A percentile compares a stretch with the other conserved stretches of the same genome.
Conservation (phyloP, 2,113 vertebrate genomes). For the Prunella fulvescens region DNA sequence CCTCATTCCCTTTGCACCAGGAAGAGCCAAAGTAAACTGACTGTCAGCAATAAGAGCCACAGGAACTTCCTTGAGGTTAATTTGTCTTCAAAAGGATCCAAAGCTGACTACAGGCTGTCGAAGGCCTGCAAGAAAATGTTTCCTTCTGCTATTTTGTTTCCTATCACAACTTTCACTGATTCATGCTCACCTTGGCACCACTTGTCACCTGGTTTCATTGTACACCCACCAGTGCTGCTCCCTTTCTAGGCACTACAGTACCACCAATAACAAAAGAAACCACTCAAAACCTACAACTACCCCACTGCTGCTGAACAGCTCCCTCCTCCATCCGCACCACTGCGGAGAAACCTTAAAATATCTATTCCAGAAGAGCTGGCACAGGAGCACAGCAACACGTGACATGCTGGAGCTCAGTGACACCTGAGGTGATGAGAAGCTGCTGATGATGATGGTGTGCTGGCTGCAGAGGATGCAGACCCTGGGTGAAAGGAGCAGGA, state of each 20-base stretch:
- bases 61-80: neutral
- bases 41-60: neutral
- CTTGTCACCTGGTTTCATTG: neutral
- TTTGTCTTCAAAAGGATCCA: neutral
- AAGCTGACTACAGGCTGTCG: neutral
- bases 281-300: neutral
- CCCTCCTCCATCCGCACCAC: neutral
- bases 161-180: neutral
- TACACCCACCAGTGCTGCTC: neutral
- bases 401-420: neutral
- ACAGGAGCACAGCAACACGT: neutral
- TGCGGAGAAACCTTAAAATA: neutral
- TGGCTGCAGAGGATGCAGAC: neutral
- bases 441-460: accelerated
- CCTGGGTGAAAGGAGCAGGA: neutral
- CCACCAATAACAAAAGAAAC: neutral
- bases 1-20: accelerated
- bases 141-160: neutral
- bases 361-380: neutral
- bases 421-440: neutral
- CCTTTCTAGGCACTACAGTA: neutral
- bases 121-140: neutral
- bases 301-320: neutral
- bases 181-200: neutral
- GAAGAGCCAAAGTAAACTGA: neutral